Evolutionary conservation across 2,888 invertebrate genomes (phyloP), one percentile per base, ranked within the genome.

Genomic region (Orchestes rusci): DNA sequence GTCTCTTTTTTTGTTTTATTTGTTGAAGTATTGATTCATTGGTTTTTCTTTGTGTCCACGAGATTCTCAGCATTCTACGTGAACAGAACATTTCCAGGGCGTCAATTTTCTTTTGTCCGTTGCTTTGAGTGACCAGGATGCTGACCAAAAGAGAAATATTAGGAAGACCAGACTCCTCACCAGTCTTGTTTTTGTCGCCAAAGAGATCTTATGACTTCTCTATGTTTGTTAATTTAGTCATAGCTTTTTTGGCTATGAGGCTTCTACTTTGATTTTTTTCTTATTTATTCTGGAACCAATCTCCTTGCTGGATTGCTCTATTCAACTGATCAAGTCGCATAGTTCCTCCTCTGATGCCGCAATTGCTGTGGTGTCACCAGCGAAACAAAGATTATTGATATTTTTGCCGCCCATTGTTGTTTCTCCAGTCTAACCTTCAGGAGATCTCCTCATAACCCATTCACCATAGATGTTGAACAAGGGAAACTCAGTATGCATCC

Each of bases 301-400:
- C 34, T 34, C 12, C 34, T 34, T 34, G 34, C 34, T 34, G 34
- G 17, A 34, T 16, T 34, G 34, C 34, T 34, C 34, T 34, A 34
- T 34, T 34, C 34, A 17, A 16, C 17, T 34, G 34, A 12, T 34
- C 34, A 34, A 17, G 34, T 34, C 34, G 34, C 34, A 34, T 7
- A 34, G 17, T 34, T 34, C 34, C 16, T 34, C 34, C 34, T 34
- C 34, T 34, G 34, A 34, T 34, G 34, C 34, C 16, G 34, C n/a
- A n/a, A 34, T 34, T 34, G 34, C 34, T 34, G 34, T 34, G 17
- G 16, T 34, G 1, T n/a, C 16, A 34, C 17, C 34, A 34, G 34
- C 2, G 34, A 16, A 31, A 5, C 31, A n/a, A n/a, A n/a, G n/a
- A n/a, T n/a, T n/a, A n/a, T n/a, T n/a, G n/a, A n/a, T n/a, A n/a